These are phyloP conservation scores for Maniola jurtina DNA, from an alignment of 1,140 invertebrate species.

Conservation along the genomic window DNA sequence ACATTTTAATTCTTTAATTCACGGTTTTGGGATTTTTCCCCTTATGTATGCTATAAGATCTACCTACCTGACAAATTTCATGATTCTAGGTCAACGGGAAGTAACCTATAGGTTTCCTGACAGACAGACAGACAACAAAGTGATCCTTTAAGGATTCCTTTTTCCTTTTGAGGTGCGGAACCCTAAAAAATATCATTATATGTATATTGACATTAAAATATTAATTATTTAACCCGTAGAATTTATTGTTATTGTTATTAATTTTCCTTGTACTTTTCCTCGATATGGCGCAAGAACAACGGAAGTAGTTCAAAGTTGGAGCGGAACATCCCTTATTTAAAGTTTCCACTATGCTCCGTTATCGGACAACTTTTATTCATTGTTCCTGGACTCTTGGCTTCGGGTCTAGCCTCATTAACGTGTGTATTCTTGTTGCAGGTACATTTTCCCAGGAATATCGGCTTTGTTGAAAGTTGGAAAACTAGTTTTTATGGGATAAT, in stretches of 20 bases:
- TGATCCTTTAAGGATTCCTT: too few relatives aligned
- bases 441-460: constrained; percentile 3
- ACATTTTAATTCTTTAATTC: too few relatives aligned
- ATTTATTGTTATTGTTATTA: neutral
- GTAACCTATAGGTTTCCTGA: too few relatives aligned
- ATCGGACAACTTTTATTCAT: constrained; percentile 12
- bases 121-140: too few relatives aligned
- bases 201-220: too few relatives aligned
- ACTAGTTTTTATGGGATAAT: neutral
- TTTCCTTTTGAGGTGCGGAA: too few relatives aligned
- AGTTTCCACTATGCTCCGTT: constrained; percentile 4
- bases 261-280: too few relatives aligned
- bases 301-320: neutral
- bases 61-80: too few relatives aligned
- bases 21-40: too few relatives aligned
- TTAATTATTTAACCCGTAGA: neutral
- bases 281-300: neutral
- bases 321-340: neutral
- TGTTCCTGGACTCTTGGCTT: constrained; percentile 5
- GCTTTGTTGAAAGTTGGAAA: constrained; percentile 1
- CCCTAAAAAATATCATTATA: too few relatives aligned
- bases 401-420: constrained; percentile 5
- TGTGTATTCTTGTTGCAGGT: constrained; percentile 16
- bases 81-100: too few relatives aligned
- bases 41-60: too few relatives aligned